phyloP scores from a whole-genome alignment of 2,797 vertebrate genomes.

The Oophaga sylvatica region DNA sequence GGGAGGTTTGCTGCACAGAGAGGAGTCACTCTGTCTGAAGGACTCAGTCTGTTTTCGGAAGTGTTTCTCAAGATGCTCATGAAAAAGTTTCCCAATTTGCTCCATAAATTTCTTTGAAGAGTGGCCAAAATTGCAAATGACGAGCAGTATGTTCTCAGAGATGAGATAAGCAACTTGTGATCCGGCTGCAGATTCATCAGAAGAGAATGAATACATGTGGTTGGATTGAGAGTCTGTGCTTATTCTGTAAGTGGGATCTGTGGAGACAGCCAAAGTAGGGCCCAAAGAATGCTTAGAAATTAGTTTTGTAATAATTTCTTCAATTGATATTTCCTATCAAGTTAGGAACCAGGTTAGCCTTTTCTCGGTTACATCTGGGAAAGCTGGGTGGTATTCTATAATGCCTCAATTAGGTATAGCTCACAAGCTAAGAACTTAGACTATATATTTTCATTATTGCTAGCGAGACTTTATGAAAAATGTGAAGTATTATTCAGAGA shows the following conservation, averaged over 20 bases:
- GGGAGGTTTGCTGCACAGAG: conserved; percentile 34
- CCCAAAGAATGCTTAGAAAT: background rate
- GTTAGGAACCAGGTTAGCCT: background rate
- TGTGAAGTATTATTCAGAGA: too few relatives aligned
- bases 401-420: background rate
- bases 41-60: conserved; percentile 25
- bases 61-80: conserved; percentile 39
- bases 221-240: background rate
- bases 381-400: background rate
- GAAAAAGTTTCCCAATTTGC: conserved; percentile 44
- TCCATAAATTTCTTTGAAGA: conserved; percentile 53
- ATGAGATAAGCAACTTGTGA: conserved; percentile 51
- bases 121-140: conserved; percentile 41
- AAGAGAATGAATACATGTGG: conserved; percentile 22
- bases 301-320: background rate
- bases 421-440: background rate
- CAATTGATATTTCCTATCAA: background rate
- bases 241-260: background rate
- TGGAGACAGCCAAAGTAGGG: background rate
- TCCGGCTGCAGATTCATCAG: conserved; percentile 20
- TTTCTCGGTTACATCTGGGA: background rate
- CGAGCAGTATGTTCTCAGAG: conserved; percentile 37
- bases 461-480: too few relatives aligned
- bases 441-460: background rate
- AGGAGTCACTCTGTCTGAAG: conserved; percentile 46